Evolutionary conservation across 2,113 vertebrate genomes (phyloP), one percentile per base, ranked within the genome.

Genomic region (Lasiurus borealis): DNA sequence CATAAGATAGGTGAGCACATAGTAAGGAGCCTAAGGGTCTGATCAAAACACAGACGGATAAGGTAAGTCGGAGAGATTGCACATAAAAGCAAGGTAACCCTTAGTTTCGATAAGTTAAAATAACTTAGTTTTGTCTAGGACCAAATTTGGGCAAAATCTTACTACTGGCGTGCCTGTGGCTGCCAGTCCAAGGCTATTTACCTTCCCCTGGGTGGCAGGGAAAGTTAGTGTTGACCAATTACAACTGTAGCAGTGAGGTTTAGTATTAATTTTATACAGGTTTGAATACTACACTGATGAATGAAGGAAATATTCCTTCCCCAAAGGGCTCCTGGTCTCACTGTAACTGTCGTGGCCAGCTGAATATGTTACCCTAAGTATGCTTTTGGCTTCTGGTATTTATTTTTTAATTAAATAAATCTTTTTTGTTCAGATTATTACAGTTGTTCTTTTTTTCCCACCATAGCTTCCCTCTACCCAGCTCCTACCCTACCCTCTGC

Each of bases 341-440:
- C 29, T 62, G 10, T 44, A n/a, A 52, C 62, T 69, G 5, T 75
- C 59, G 46, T 66, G 27, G 19, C 71, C 73, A 76, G 36, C 73
- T 76, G 52, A 71, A 8, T 71, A 66, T 73, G 40, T 34, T 93
- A 54, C 31, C 44, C 31, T 83, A 52, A 68, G 6, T 64, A 23
- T 88, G 54, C 50, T 40, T 94, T 94, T 81, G 76, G 14, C 40
- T 12, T 83, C 36, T 92, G n/a, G 4, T 76, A 87, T 40, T 40
- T 40, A 40, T 40, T 40, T 40, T 40, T 40, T 40, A 40, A 40
- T 40, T 40, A 40, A 40, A 40, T 40, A 40, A 40, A 40, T 40
- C 40, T 40, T 40, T 40, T 40, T 40, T 40, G 40, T 40, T 40
- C 40, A 40, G 40, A 40, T 40, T 40, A 40, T 40, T 40, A 40